These are phyloP conservation scores for Menura novaehollandiae DNA, from an alignment of 2,113 vertebrate species.

Conservation along the genomic window DNA sequence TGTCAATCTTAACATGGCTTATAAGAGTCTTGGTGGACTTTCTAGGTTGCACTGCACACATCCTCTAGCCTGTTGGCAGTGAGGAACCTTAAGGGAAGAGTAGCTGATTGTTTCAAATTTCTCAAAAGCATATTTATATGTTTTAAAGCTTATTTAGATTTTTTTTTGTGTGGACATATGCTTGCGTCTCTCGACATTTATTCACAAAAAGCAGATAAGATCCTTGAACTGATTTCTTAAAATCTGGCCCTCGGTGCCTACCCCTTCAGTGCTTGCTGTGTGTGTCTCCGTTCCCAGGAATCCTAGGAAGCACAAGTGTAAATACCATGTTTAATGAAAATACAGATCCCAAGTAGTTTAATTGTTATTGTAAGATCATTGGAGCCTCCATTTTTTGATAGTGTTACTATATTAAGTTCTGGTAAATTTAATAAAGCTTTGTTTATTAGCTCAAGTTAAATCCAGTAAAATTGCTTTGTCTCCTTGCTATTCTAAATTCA, in stretches of 20 bases:
- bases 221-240: neutral
- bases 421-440: slow-evolving; percentile 24
- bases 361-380: neutral
- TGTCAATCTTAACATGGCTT: neutral
- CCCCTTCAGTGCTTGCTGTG: neutral
- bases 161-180: neutral
- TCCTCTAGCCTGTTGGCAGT: neutral
- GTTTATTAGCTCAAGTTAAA: slow-evolving; percentile 18
- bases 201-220: neutral
- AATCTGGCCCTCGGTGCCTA: neutral
- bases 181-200: neutral
- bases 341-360: neutral
- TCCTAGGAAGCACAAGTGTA: neutral
- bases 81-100: neutral
- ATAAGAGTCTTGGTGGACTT: neutral
- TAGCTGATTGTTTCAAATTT: neutral
- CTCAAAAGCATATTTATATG: neutral
- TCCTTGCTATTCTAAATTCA: neutral
- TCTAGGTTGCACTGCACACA: neutral
- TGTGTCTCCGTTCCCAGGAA: neutral
- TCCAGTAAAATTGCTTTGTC: slow-evolving; percentile 4
- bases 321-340: neutral
- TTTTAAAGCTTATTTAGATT: neutral
- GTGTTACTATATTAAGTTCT: slow-evolving; percentile 16
- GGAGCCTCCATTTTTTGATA: neutral